phyloP scores from a whole-genome alignment of 2,888 invertebrate genomes.

The Hemistola chrysoprasaria region DNA sequence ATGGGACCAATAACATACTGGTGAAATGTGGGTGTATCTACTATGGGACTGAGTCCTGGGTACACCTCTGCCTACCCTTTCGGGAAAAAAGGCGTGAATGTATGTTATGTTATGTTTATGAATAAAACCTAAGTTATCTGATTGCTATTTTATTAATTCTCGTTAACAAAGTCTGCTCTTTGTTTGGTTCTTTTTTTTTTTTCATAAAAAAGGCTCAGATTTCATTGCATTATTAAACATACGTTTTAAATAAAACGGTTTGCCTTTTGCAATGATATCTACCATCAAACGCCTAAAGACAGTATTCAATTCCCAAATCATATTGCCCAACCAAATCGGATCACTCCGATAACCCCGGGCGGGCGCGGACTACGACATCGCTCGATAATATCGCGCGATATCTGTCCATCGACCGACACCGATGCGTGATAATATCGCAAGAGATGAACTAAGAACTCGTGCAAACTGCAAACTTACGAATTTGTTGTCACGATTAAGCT shows the following conservation, averaged over 20 bases:
- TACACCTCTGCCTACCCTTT: too few species aligned
- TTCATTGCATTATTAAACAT: too few species aligned
- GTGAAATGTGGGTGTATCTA: too few species aligned
- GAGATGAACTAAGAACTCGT: conserved; percentile 24
- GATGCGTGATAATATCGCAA: conserved; percentile 21
- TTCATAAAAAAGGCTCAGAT: too few species aligned
- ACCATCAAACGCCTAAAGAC: conserved; percentile 5
- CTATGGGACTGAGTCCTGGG: too few species aligned
- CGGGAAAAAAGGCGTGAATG: too few species aligned
- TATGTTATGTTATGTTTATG: too few species aligned
- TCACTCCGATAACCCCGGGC: conserved; percentile 17
- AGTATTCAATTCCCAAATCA: conserved; percentile 27
- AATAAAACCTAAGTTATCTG: too few species aligned
- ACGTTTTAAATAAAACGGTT: not conserved
- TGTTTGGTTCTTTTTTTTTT: too few species aligned
- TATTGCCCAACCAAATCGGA: conserved; percentile 17
- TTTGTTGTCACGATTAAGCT: conserved; percentile 61
- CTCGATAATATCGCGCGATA: conserved; percentile 26
- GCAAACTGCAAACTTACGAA: conserved; percentile 59
- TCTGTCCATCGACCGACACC: conserved; percentile 29
- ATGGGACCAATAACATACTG: too few species aligned
- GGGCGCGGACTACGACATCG: conserved; percentile 25
- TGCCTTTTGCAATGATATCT: conserved; percentile 6
- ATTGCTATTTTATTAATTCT: too few species aligned
- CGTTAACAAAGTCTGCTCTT: too few species aligned